A percentile compares a stretch with the other conserved stretches of the same genome.
Conservation (phyloP, 1,140 invertebrate genomes). For the Melanaphis sacchari region DNA sequence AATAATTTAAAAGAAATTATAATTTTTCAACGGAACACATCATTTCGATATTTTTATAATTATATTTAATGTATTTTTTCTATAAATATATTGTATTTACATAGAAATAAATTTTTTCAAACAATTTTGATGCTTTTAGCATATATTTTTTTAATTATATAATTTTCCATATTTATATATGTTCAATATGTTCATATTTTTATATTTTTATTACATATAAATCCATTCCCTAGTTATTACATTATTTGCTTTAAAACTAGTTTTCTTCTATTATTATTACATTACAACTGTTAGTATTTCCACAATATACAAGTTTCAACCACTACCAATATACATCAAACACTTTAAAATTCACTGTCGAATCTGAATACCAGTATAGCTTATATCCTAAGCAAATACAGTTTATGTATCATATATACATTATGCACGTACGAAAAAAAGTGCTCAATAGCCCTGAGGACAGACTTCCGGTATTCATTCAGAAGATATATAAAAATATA, state of each 20-base stretch:
- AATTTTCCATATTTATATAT: too few relatives aligned
- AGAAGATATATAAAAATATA: background rate
- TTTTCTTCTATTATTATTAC: background rate
- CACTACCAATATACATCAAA: background rate
- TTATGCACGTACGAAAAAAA: constrained; percentile 13
- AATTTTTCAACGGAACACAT: too few relatives aligned
- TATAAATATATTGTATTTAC: too few relatives aligned
- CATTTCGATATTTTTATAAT: too few relatives aligned
- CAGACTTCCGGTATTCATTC: constrained; percentile 51
- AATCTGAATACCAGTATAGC: background rate
- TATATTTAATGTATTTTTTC: too few relatives aligned
- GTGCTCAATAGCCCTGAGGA: background rate
- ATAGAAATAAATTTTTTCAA: too few relatives aligned
- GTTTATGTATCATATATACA: background rate
- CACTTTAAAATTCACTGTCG: background rate
- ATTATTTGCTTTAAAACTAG: background rate
- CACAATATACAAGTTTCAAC: background rate
- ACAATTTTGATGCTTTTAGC: too few relatives aligned
- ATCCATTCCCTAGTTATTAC: too few relatives aligned
- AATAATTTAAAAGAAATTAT: too few relatives aligned
- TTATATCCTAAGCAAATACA: background rate
- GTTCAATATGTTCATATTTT: too few relatives aligned
- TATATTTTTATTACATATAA: too few relatives aligned
- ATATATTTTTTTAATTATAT: too few relatives aligned
- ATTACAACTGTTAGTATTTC: background rate